phyloP scores from a whole-genome alignment of 1,140 invertebrate genomes.

The Ditylenchus dipsaci region DNA sequence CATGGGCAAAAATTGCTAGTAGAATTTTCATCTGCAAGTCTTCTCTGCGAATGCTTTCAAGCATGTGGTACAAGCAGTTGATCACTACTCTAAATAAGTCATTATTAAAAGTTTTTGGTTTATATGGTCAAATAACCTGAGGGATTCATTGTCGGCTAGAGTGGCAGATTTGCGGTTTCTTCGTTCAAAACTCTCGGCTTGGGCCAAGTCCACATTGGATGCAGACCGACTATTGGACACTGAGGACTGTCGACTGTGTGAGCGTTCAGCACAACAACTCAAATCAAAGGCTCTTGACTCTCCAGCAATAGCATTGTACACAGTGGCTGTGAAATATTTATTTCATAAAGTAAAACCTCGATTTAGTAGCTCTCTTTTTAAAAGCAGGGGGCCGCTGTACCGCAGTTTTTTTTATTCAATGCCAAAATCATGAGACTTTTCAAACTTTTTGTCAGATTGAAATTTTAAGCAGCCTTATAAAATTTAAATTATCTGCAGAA shows the following conservation, averaged over 20 bases:
- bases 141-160: conserved; percentile 53
- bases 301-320: conserved; percentile 22
- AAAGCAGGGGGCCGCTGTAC: no score
- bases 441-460: no score
- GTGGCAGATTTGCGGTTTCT: conserved; percentile 35
- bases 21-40: conserved; percentile 26
- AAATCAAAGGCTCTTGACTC: conserved; percentile 10
- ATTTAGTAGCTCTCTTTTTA: no score
- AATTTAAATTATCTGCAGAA: no score
- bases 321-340: conserved; percentile 9
- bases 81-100: conserved; percentile 36
- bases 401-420: no score
- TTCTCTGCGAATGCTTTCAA: conserved; percentile 47
- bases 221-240: conserved; percentile 39
- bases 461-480: no score
- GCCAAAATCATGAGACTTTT: no score
- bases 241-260: conserved; percentile 21
- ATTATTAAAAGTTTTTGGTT: no score
- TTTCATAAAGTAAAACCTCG: not conserved
- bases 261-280: not conserved
- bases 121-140: not conserved
- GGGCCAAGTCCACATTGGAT: conserved; percentile 45
- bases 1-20: not conserved
- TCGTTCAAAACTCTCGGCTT: conserved; percentile 24
- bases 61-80: conserved; percentile 51